Evolutionary conservation across 1,140 invertebrate genomes (phyloP), one percentile per base, ranked within the genome.

Genomic region (Pristionchus pacificus): DNA sequence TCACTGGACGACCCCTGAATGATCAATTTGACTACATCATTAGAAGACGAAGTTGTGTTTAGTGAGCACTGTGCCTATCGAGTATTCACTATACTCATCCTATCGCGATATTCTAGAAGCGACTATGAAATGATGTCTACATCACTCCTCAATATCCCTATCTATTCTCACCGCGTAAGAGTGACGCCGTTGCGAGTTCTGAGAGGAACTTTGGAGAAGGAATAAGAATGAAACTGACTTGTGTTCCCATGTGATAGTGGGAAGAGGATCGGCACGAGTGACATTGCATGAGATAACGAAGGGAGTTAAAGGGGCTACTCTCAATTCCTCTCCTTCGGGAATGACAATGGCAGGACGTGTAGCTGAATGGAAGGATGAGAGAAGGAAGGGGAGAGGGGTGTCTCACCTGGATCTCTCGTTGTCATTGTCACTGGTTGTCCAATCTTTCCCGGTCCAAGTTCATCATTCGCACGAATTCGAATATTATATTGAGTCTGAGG

Each of bases 401-500:
- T 24, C 66, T 30, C 74, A 79, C 75, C 76, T 24, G 79, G 73
- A 71, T 81, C 77, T 63, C 75, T 33, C 13, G 81, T 83, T 2
- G 32, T 78, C n/a, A 82, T 74, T 25, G 82, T 76, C 32, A 83
- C 76, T 31, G 80, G 74, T 66, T 76, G 78, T 29, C 79, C 82
- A 13, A 84, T 68, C 70, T 77, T 78, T 33, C 81, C 81, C n/a
- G 78, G 80, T 24, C 81, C 81, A 27, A 80, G 32, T 28, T 66
- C 71, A 72, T 83, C 81, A 38, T 83, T 81, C 25, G 82, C 81
- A 60, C 82, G 75, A 25, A 83, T 59, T n/a, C 81, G 77, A 61
- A 83, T 77, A 19, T 77, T 82, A 57, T 83, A 83, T 25, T 63
- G 32, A 25, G 78, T 81, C 62, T 83, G 72, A 19, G 81, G 79